A percentile compares a stretch with the other conserved stretches of the same genome.
Conservation (phyloP, 2,797 vertebrate genomes). For the Orientallactaga sibirica region DNA sequence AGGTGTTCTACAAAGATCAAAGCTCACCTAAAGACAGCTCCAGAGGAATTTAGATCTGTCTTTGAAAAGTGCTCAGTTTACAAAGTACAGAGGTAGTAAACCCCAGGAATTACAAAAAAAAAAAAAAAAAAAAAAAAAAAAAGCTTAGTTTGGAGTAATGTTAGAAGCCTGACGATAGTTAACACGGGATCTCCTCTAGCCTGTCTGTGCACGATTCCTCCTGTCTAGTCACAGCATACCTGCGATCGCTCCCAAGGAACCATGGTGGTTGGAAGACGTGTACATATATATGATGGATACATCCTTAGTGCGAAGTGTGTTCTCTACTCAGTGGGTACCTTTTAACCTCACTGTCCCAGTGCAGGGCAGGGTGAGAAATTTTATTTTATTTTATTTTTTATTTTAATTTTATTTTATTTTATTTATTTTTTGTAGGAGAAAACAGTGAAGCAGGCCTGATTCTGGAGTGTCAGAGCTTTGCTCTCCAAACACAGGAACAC, state of each 20-base stretch:
- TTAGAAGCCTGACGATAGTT: constrained; percentile 79
- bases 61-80: constrained; percentile 87
- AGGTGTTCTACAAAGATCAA: constrained; percentile 89
- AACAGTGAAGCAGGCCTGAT: not conserved
- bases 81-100: constrained; percentile 84
- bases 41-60: constrained; percentile 83
- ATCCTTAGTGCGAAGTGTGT: constrained; percentile 58
- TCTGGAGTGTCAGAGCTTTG: constrained; percentile 32
- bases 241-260: constrained; percentile 77
- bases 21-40: constrained; percentile 84
- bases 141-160: constrained; percentile 74
- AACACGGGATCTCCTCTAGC: constrained; percentile 73
- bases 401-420: no score
- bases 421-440: constrained; percentile 40
- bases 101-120: constrained; percentile 71
- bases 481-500: not conserved
- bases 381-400: not conserved
- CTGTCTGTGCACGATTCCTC: constrained; percentile 78
- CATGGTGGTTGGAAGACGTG: constrained; percentile 68
- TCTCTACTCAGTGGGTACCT: constrained; percentile 68
- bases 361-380: constrained; percentile 67
- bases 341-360: constrained; percentile 78
- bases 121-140: constrained; percentile 78
- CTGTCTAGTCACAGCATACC: constrained; percentile 74
- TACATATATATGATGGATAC: constrained; percentile 1